phyloP scores from a whole-genome alignment of 2,888 invertebrate genomes.

The Xestia c-nigrum region DNA sequence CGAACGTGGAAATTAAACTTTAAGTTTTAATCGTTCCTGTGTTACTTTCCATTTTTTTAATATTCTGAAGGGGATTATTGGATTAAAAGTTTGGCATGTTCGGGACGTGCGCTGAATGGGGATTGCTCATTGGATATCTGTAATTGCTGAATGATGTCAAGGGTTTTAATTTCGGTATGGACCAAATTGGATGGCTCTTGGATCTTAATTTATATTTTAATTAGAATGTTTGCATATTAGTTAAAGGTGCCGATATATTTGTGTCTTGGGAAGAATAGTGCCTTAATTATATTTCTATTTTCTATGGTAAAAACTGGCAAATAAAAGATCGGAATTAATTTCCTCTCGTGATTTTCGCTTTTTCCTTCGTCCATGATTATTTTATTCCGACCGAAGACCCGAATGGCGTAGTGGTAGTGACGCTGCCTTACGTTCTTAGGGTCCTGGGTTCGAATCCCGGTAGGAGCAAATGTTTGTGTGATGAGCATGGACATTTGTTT shows the following conservation, averaged over 20 bases:
- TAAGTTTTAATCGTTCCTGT: conserved; percentile 58
- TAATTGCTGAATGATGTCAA: conserved; percentile 40
- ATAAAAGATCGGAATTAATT: no score
- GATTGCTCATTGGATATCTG: conserved; percentile 26
- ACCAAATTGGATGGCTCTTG: conserved; percentile 4
- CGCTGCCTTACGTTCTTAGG: no score
- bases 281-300: not conserved
- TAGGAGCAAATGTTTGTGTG: no score
- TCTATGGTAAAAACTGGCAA: not conserved
- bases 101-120: conserved; percentile 36
- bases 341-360: not conserved
- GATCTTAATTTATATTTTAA: conserved; percentile 11
- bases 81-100: conserved; percentile 59
- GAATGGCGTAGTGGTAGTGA: no score
- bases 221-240: not conserved
- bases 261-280: not conserved
- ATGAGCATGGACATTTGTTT: no score
- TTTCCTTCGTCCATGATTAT: not conserved
- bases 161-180: conserved; percentile 46
- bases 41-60: conserved; percentile 57
- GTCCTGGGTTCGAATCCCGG: no score
- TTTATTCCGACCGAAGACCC: no score
- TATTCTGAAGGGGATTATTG: conserved; percentile 56
- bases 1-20: conserved; percentile 59
- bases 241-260: not conserved